These are phyloP conservation scores for Hoplodrina ambigua DNA, from an alignment of 2,888 invertebrate species.

Conservation along the genomic window DNA sequence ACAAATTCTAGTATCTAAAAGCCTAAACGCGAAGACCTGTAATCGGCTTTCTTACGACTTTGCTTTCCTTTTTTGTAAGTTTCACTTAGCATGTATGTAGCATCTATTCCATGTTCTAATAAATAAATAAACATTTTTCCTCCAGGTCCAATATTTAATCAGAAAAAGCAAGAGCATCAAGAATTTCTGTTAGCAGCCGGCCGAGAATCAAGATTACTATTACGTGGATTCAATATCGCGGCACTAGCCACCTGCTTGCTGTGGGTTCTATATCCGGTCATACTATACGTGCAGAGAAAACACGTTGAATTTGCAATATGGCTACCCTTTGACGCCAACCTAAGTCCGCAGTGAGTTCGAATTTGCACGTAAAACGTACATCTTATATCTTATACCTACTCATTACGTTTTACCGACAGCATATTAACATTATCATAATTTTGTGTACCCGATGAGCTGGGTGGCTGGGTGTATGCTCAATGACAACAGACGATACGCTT, in stretches of 20 bases:
- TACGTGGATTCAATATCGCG: constrained; percentile 68
- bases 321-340: constrained; percentile 76
- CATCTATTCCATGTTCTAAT: no score
- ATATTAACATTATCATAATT: constrained; percentile 55
- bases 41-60: no score
- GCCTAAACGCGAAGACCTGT: no score
- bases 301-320: constrained; percentile 76
- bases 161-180: constrained; percentile 68
- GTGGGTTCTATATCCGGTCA: constrained; percentile 73
- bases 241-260: constrained; percentile 74
- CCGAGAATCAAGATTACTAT: constrained; percentile 63
- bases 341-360: constrained; percentile 72
- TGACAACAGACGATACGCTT: no score
- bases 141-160: constrained; percentile 69
- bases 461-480: no score
- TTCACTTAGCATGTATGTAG: no score
- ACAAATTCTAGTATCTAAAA: no score
- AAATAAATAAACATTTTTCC: constrained; percentile 11
- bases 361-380: constrained; percentile 45
- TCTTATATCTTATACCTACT: constrained; percentile 37
- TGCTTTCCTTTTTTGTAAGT: no score
- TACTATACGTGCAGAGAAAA: constrained; percentile 71
- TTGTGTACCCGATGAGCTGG: constrained; percentile 17
- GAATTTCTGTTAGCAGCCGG: constrained; percentile 64
- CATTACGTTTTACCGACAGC: constrained; percentile 38